A percentile compares a stretch with the other conserved stretches of the same genome.
phyloP scores from a whole-genome alignment of 2,888 invertebrate genomes.

The Zaprionus bogoriensis region DNA sequence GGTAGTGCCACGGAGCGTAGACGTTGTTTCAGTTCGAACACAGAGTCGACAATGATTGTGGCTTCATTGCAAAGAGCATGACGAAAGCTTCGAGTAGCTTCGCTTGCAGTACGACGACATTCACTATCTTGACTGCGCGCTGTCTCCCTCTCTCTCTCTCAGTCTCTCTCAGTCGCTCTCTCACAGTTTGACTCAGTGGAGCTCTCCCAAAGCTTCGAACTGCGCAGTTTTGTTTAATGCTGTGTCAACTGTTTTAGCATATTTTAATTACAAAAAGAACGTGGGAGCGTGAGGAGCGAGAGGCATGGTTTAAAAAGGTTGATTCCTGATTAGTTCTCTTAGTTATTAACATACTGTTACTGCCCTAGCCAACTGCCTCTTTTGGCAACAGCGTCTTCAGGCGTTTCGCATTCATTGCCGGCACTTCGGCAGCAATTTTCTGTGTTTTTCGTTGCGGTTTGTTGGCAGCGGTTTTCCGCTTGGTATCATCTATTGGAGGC shows the following conservation, averaged over 20 bases:
- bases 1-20: not conserved
- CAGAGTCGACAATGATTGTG: constrained; percentile 17
- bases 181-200: not conserved
- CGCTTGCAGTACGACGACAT: constrained; percentile 7
- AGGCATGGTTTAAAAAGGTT: not conserved
- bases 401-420: constrained; percentile 23
- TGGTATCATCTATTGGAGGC: constrained; percentile 59
- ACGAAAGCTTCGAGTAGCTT: constrained; percentile 37
- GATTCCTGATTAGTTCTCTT: not conserved
- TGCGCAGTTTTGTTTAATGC: not conserved
- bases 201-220: not conserved
- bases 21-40: constrained; percentile 17
- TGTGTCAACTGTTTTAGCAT: not conserved
- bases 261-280: not conserved
- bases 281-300: not conserved
- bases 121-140: not conserved
- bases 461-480: not conserved
- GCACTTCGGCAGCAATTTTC: not conserved
- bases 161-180: not conserved
- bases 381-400: constrained; percentile 56
- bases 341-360: too few relatives aligned
- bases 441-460: constrained; percentile 2
- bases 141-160: not conserved
- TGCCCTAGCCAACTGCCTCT: constrained; percentile 5
- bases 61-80: not conserved